phyloP scores from a whole-genome alignment of 2,888 invertebrate genomes.

The Nineta flava region DNA sequence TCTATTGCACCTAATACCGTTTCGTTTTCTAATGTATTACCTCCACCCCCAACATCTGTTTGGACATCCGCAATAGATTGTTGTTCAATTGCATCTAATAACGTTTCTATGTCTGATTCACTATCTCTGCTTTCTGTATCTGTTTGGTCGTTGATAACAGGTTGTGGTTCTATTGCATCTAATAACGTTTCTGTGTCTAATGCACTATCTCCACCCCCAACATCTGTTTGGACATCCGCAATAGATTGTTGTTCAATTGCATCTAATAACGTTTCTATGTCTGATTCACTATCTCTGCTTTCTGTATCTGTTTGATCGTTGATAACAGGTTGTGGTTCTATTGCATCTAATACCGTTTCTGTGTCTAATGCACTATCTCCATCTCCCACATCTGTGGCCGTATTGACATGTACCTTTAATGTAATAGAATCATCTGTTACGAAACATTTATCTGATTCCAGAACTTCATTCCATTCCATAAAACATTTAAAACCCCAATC shows the following conservation, averaged over 20 bases:
- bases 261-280: no score
- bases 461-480: slow-evolving; percentile 83
- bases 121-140: no score
- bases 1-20: slow-evolving; percentile 29
- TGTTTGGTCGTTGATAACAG: no score
- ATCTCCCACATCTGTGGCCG: slow-evolving; percentile 51
- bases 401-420: slow-evolving; percentile 71
- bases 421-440: slow-evolving; percentile 84
- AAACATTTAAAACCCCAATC: slow-evolving; percentile 98
- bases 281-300: no score
- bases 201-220: slow-evolving; percentile 42
- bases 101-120: no score
- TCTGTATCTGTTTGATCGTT: no score
- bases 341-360: slow-evolving; percentile 27
- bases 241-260: no score
- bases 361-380: slow-evolving; percentile 39
- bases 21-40: no score
- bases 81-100: no score
- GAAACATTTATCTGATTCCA: slow-evolving; percentile 82
- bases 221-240: slow-evolving; percentile 18
- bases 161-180: slow-evolving; percentile 29
- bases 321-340: slow-evolving; percentile 29
- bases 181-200: slow-evolving; percentile 29
- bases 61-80: slow-evolving; percentile 20
- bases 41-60: no score